phyloP scores from a whole-genome alignment of 2,113 vertebrate genomes.

The Elachura formosa region DNA sequence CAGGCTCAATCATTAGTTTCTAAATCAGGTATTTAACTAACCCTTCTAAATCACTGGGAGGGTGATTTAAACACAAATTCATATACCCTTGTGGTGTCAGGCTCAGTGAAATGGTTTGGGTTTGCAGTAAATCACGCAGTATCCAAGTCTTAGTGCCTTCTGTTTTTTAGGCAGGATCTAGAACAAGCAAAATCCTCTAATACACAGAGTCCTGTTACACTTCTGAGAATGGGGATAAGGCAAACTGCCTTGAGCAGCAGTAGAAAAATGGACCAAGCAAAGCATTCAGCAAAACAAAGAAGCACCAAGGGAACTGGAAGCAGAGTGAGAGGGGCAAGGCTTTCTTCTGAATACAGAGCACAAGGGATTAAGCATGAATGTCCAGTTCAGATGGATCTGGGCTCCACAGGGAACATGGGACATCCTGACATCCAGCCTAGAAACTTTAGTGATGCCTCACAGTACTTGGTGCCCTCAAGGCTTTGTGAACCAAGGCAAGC shows the following conservation, averaged over 20 bases:
- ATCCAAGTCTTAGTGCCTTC: not conserved
- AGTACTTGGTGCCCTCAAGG: not conserved
- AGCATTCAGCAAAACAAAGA: not conserved
- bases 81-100: not conserved
- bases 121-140: not conserved
- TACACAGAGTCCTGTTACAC: not conserved
- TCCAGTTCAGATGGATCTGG: not conserved
- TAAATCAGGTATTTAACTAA: conserved; percentile 24
- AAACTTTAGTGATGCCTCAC: not conserved
- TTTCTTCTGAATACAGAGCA: not conserved
- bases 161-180: not conserved
- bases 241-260: not conserved
- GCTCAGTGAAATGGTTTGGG: not conserved
- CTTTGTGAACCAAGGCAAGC: not conserved
- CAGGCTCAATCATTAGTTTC: conserved; percentile 15
- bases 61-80: not conserved
- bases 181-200: not conserved
- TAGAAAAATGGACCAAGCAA: not conserved
- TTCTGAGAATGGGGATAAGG: not conserved
- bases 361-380: not conserved
- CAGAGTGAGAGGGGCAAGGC: not conserved
- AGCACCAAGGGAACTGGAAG: not conserved
- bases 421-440: not conserved
- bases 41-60: not conserved
- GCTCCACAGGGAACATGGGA: not conserved